A percentile compares a stretch with the other conserved stretches of the same genome.
phyloP scores from a whole-genome alignment of 2,888 invertebrate genomes.

The Chalcis sispes region DNA sequence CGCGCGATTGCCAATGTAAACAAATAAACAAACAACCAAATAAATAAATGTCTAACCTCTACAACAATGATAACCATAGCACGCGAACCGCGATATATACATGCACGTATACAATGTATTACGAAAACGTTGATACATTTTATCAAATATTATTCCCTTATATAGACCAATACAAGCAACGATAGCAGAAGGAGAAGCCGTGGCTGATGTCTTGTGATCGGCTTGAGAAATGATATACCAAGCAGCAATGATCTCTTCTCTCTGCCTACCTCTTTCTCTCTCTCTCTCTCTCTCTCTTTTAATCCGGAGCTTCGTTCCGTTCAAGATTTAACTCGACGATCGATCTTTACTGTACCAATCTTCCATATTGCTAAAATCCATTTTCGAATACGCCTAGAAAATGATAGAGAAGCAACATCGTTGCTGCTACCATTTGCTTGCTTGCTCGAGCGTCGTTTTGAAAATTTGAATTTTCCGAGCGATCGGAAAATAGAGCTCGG shows the following conservation, averaged over 20 bases:
- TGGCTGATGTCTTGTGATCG: too few species aligned
- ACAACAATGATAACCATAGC: too few species aligned
- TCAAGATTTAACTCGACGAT: slow-evolving; percentile 43
- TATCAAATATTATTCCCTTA: too few species aligned
- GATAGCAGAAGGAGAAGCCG: too few species aligned
- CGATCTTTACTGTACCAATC: neutral
- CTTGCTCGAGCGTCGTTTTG: neutral
- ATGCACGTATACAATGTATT: too few species aligned
- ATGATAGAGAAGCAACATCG: slow-evolving; percentile 16
- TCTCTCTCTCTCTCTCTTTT: neutral
- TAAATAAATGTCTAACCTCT: too few species aligned
- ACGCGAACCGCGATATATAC: too few species aligned
- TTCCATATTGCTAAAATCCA: slow-evolving; percentile 41
- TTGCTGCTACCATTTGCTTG: neutral
- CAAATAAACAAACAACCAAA: too few species aligned
- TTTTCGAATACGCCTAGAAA: slow-evolving; percentile 39
- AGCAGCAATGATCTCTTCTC: slow-evolving; percentile 3
- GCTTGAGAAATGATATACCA: slow-evolving; percentile 6
- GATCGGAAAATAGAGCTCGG: slow-evolving; percentile 5
- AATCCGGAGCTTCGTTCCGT: neutral
- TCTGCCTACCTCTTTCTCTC: slow-evolving; percentile 1
- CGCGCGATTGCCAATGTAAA: too few species aligned
- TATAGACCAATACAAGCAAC: too few species aligned
- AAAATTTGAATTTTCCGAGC: slow-evolving; percentile 33
- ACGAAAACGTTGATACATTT: too few species aligned